Base-by-base conservation (phyloP, 2,797 vertebrate genomes). In the Enteromius mattozi region DNA sequence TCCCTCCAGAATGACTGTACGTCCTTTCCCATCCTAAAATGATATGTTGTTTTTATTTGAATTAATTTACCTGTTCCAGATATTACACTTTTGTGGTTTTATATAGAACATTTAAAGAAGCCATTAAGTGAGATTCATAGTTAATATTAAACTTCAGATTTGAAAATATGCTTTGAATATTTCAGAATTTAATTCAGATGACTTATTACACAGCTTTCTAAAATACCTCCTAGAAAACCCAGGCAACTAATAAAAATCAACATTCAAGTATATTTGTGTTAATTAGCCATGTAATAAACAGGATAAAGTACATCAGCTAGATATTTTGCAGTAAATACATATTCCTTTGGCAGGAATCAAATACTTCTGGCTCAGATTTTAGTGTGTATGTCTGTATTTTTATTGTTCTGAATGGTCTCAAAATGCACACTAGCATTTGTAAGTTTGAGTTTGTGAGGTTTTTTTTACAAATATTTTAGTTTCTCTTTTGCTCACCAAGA, bases 1-100 rank as follows among this genome's bases (percentile, higher is more conserved):
- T 93, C 98, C 98, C 78, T 99, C 98, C 1, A 97, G 98, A 92
- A 99, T 99, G 98, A 99, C 98, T 94, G 98, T 99, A 92, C 89
- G 93, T 66, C 19, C 40, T n/a, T 10, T 6, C 17, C 17, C 35
- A 9, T 42, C 13, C n/a, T 37, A 9, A 61, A 47, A 54, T 77
- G 12, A 30, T 24, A 51, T 33, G 19, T 24, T 12, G 0, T 63
- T 81, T 54, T 16, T 51, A 19, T 85, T 75, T 65, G 5, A 33
- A 35, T 76, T 3, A 61, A 7, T 42, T 40, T 42, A 42, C 24
- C 8, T 2, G 16, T 74, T 45, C 3, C 40, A 27, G 24, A 61
- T 4, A 14, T 61, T 5, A 24, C n/a, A 27, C 56, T 61, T 61
- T 24, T 24, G n/a, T 10, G n/a, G 9, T 33, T 51, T 33, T 75